These are phyloP conservation scores for Bolinopsis microptera DNA, from an alignment of 37 sponge, comb jelly and placozoan genomes.

Conservation along the genomic window DNA sequence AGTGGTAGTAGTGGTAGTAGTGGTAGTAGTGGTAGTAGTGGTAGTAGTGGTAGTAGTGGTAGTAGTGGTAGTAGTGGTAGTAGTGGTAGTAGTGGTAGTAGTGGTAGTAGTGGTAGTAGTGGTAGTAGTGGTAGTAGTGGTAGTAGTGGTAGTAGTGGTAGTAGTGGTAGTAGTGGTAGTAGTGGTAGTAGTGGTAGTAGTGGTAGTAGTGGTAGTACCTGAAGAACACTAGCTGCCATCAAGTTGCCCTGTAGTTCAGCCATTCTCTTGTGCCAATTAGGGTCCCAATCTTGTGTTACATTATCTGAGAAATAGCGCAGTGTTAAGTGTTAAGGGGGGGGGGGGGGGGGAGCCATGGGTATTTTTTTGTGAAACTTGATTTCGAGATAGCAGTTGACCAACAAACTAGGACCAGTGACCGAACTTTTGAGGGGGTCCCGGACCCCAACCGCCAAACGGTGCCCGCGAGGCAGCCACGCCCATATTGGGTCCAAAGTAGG, in stretches of 20 bases:
- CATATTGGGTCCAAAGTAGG: no score
- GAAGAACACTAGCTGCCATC: not conserved
- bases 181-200: constrained; percentile 13
- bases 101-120: constrained; percentile 13
- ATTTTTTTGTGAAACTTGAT: no score
- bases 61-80: constrained; percentile 13
- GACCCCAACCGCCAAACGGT: no score
- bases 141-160: constrained; percentile 12
- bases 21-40: constrained; percentile 13
- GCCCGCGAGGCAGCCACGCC: no score
- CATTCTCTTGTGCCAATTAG: constrained; percentile 32
- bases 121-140: constrained; percentile 14
- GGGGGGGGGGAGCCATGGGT: no score
- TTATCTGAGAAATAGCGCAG: not conserved
- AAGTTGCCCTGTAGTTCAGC: constrained; percentile 40
- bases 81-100: constrained; percentile 12
- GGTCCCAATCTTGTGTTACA: not conserved
- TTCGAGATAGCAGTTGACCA: no score
- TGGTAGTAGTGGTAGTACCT: constrained; percentile 1
- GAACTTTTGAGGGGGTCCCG: no score
- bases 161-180: constrained; percentile 13
- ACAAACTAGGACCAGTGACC: no score
- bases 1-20: constrained; percentile 13
- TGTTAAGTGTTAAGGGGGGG: not conserved
- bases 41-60: constrained; percentile 13